Evolutionary conservation across 2,888 invertebrate genomes (phyloP).

Genomic region (Endomychus coccineus): DNA sequence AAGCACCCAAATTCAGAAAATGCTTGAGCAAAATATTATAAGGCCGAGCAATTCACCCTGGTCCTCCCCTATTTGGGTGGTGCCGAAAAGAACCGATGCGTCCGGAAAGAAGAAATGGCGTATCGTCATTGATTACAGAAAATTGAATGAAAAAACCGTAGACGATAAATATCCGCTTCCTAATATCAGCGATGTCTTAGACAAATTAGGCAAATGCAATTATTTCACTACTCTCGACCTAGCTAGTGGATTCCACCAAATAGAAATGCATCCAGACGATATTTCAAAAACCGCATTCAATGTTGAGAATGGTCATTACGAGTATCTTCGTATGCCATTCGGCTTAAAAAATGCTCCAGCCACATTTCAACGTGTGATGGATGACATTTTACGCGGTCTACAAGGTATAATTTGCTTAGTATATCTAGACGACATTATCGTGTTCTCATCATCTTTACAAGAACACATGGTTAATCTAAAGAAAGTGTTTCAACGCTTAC

Average conservation of each 20-base stretch:
- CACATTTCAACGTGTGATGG: slow-evolving; percentile 29
- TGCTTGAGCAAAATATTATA: too few relatives aligned
- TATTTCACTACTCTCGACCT: slow-evolving; percentile 27
- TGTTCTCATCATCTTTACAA: too few relatives aligned
- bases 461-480: too few relatives aligned
- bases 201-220: slow-evolving; percentile 29
- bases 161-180: neutral
- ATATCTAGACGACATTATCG: too few relatives aligned
- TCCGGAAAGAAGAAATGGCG: too few relatives aligned
- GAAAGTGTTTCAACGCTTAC: slow-evolving; percentile 23
- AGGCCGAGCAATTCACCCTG: too few relatives aligned
- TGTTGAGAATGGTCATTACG: slow-evolving; percentile 23
- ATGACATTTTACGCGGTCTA: slow-evolving; percentile 23
- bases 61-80: too few relatives aligned
- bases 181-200: slow-evolving; percentile 31
- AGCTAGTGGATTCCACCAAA: slow-evolving; percentile 27
- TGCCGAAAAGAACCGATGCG: too few relatives aligned
- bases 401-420: slow-evolving; percentile 23
- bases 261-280: slow-evolving; percentile 23
- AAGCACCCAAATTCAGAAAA: too few relatives aligned
- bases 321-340: slow-evolving; percentile 29
- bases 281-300: slow-evolving; percentile 27
- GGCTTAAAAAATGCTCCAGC: slow-evolving; percentile 25
- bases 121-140: neutral
- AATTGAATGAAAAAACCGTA: neutral